Percentiles rank a stretch among this genome's conserved stretches.
Conservation (phyloP, 1,140 invertebrate genomes). For the Prorops nasuta region DNA sequence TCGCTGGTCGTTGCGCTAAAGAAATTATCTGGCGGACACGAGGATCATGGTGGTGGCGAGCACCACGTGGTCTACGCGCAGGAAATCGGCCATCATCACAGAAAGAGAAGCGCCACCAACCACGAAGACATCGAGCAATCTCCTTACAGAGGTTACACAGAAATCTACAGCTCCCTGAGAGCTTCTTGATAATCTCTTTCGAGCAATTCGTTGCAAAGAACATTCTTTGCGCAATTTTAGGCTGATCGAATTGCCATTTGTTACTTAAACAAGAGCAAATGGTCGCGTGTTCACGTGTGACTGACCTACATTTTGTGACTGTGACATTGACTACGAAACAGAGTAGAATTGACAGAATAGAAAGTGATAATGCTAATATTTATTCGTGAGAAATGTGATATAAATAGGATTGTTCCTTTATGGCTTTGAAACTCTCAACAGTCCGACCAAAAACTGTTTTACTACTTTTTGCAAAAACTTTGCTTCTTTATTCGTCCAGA, state of each 20-base stretch:
- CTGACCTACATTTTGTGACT: too few relatives aligned
- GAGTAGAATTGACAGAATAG: conserved; percentile 16
- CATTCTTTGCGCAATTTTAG: too few relatives aligned
- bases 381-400: background rate
- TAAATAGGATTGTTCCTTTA: too few relatives aligned
- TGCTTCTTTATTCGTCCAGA: too few relatives aligned
- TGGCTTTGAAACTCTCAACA: too few relatives aligned
- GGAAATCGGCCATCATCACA: conserved; percentile 61
- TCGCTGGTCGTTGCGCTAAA: conserved; percentile 71
- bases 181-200: conserved; percentile 1
- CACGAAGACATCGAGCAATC: conserved; percentile 39
- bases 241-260: too few relatives aligned
- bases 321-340: conserved; percentile 22
- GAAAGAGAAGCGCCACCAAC: conserved; percentile 49
- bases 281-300: too few relatives aligned
- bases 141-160: conserved; percentile 61
- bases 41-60: conserved; percentile 62
- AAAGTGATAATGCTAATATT: conserved; percentile 22
- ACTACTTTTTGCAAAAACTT: too few relatives aligned
- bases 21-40: conserved; percentile 61
- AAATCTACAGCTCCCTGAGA: conserved; percentile 12
- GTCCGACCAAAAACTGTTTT: too few relatives aligned
- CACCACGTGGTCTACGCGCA: conserved; percentile 72
- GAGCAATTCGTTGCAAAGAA: background rate
- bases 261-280: too few relatives aligned